Conservation (phyloP, 2,888 invertebrate genomes). For the Adelognathus sp. region DNA sequence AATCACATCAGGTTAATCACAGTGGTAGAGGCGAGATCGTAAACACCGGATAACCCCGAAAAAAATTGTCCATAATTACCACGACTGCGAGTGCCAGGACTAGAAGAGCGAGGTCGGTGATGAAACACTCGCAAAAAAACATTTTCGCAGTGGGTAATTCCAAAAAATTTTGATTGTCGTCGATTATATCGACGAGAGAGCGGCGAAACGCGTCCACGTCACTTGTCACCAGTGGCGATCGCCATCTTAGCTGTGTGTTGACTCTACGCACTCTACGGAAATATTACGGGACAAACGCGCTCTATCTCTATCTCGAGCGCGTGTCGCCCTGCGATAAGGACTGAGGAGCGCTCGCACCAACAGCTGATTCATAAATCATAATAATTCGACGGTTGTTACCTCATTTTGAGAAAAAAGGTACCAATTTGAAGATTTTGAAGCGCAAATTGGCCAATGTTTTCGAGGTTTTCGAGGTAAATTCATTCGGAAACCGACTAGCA, state of each 20-base stretch:
- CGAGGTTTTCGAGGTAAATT: too few species aligned
- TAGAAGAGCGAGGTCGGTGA: conserved; percentile 38
- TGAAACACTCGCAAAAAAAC: conserved; percentile 55
- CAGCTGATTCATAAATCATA: neutral
- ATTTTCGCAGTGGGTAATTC: conserved; percentile 44
- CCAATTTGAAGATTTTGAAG: neutral
- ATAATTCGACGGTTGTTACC: neutral
- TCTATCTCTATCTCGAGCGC: neutral
- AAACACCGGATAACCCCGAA: conserved; percentile 53
- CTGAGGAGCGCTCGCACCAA: neutral
- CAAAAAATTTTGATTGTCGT: conserved; percentile 3
- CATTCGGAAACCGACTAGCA: neutral
- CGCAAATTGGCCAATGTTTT: neutral
- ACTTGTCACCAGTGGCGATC: conserved; percentile 49
- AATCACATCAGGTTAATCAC: neutral
- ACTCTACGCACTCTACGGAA: neutral
- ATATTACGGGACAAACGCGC: neutral
- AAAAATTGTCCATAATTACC: conserved; percentile 50
- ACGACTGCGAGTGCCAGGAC: conserved; percentile 32
- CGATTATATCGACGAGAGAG: conserved; percentile 22
- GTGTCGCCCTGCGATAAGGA: neutral
- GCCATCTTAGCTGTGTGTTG: conserved; percentile 31
- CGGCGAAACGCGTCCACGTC: conserved; percentile 61
- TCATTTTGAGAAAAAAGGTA: neutral
- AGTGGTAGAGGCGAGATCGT: neutral